Evolutionary conservation across 2,113 vertebrate genomes (phyloP).

Genomic region (Cynopterus brachyotis): DNA sequence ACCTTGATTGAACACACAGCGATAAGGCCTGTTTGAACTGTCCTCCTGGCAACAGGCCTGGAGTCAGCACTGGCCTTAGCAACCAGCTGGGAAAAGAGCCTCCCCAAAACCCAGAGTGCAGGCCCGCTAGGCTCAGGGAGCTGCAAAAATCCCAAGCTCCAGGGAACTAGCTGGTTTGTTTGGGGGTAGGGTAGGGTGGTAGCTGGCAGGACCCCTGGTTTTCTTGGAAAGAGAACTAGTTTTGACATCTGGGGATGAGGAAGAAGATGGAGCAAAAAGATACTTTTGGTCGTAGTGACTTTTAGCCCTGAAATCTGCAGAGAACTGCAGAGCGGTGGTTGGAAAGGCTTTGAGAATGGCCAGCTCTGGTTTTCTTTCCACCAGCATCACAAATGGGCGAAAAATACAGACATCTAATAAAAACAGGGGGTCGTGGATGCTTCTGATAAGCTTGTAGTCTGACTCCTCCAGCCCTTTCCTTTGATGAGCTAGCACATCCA

Average conservation of each 20-base stretch:
- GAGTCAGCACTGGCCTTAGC: conserved; percentile 78
- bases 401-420: background rate
- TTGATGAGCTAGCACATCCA: background rate
- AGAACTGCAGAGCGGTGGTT: background rate
- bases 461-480: background rate
- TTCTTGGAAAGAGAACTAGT: background rate
- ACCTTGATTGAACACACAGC: conserved; percentile 97
- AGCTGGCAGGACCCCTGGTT: background rate
- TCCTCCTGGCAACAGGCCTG: conserved; percentile 91
- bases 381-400: background rate
- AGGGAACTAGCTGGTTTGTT: background rate
- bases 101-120: conserved; percentile 56
- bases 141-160: conserved; percentile 25
- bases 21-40: conserved; percentile 99
- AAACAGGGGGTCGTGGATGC: background rate
- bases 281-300: background rate
- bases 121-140: conserved; percentile 1
- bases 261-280: background rate
- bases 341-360: conserved; percentile 46
- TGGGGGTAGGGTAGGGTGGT: background rate
- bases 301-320: conserved; percentile 59
- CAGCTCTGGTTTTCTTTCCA: conserved; percentile 24
- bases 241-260: background rate
- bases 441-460: background rate
- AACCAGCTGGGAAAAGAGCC: conserved; percentile 67